A percentile compares a stretch with the other conserved stretches of the same genome.
Evolutionary conservation across 2,888 invertebrate genomes (phyloP).

Genomic region (Halocaridina rubra): DNA sequence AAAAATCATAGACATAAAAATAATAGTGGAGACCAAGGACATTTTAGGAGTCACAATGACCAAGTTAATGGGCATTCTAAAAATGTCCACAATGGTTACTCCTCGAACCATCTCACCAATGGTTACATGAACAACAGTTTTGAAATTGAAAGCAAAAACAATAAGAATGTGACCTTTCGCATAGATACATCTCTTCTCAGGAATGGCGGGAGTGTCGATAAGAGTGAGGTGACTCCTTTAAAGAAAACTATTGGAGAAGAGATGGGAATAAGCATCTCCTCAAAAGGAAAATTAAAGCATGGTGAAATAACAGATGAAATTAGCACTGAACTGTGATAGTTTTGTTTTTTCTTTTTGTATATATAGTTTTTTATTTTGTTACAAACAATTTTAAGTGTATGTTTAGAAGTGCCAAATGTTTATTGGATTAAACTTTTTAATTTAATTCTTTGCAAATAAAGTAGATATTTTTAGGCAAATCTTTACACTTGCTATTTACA

Average conservation of each 20-base stretch:
- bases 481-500: background rate
- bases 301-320: conserved; percentile 31
- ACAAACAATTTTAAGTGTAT: conserved; percentile 3
- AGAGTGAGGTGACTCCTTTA: too few relatives aligned
- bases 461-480: background rate
- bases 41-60: conserved; percentile 4
- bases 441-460: conserved; percentile 4
- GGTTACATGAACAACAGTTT: background rate
- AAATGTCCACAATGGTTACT: background rate
- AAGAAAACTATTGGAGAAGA: too few relatives aligned
- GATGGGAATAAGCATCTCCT: background rate
- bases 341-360: conserved; percentile 30
- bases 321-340: conserved; percentile 43
- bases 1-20: background rate
- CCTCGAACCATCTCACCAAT: background rate
- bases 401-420: conserved; percentile 35
- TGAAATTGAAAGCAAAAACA: conserved; percentile 27
- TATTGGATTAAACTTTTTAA: background rate
- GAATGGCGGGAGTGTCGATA: background rate
- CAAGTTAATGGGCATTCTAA: conserved; percentile 11
- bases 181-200: background rate
- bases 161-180: conserved; percentile 22
- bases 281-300: conserved; percentile 3
- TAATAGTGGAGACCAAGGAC: background rate
- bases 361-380: conserved; percentile 35